phyloP scores from a whole-genome alignment of 2,113 vertebrate genomes.

The Larimichthys polyactis region DNA sequence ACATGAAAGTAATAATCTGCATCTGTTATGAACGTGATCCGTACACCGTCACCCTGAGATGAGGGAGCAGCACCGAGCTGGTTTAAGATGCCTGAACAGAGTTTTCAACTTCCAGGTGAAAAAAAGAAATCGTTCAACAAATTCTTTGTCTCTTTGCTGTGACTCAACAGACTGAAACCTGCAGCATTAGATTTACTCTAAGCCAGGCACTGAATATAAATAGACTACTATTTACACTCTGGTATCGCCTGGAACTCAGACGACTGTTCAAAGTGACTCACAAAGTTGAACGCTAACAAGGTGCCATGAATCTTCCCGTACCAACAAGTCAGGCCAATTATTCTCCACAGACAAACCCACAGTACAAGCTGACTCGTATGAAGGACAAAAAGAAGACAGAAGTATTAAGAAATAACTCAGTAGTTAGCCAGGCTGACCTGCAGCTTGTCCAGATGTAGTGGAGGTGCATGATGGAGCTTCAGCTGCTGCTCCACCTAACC shows the following conservation, averaged over 20 bases:
- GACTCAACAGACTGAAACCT: slow-evolving; percentile 7
- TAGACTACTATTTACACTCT: slow-evolving; percentile 5
- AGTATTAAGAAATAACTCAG: no score
- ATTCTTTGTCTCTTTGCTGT: background rate
- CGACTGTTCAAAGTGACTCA: slow-evolving; percentile 26
- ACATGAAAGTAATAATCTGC: background rate
- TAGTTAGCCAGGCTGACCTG: no score
- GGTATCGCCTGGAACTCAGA: background rate
- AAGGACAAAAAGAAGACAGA: no score
- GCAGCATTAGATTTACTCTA: slow-evolving; percentile 1
- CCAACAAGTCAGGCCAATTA: background rate
- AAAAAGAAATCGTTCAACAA: background rate
- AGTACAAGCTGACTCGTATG: background rate
- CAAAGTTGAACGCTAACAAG: slow-evolving; percentile 19
- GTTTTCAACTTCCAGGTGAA: background rate
- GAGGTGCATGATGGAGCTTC: no score
- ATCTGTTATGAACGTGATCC: background rate
- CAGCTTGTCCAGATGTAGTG: no score
- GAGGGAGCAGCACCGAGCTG: no score
- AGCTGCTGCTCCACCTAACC: no score
- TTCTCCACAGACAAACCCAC: background rate
- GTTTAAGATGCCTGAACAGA: no score
- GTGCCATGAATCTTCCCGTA: background rate
- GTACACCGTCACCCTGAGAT: background rate
- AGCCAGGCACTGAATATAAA: slow-evolving; percentile 24